Evolutionary conservation across 2,113 vertebrate species (phyloP), one percentile per base, ranked within the genome.

Genomic region (Seriola aureovittata): DNA sequence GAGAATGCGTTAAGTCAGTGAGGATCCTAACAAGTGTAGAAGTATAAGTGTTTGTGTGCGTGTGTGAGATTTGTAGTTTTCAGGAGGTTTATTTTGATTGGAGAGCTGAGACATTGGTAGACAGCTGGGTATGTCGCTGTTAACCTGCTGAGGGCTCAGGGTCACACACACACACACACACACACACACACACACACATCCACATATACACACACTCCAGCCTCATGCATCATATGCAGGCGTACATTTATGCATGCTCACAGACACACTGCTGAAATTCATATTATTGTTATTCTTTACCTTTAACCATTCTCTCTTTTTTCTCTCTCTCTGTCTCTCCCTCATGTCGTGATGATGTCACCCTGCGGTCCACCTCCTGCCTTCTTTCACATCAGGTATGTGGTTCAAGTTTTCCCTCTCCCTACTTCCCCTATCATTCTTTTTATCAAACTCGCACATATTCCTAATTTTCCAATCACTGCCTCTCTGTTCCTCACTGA

Each of bases 361-460:
- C 36, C 55, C 65, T 60, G 57, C 32, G 78, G 4, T 62, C 63
- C 42, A 36, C 69, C 69, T 50, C 63, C 72, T 32, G 60, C 57
- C 77, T 40, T 87, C 38, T 75, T 5, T 62, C 64, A 57, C 59
- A 34, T 75, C 89, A 94, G 93, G 91, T 94, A 92, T 89, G 93
- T 90, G 78, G 2, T 80, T 59, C 2, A 21, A 69, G 11, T 78
- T 82, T 46, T 74, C n/a, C 10, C 34, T 64, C 14, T 4, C 4
- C 0, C 57, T 40, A 10, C 48, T 29, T 69, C 16, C 16, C 17
- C 68, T 21, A 5, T 79, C 55, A 69, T 25, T 72, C 8, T 52
- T 69, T 82, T 60, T 16, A 72, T 82, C 71, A 23, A 44, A 48
- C 32, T n/a, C 13, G 74, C 67, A 42, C 74, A 71, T 75, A 76